Evolutionary conservation across 2,797 vertebrate genomes (phyloP), one percentile per base, ranked within the genome.

Genomic region (Melanotaenia boesemani): DNA sequence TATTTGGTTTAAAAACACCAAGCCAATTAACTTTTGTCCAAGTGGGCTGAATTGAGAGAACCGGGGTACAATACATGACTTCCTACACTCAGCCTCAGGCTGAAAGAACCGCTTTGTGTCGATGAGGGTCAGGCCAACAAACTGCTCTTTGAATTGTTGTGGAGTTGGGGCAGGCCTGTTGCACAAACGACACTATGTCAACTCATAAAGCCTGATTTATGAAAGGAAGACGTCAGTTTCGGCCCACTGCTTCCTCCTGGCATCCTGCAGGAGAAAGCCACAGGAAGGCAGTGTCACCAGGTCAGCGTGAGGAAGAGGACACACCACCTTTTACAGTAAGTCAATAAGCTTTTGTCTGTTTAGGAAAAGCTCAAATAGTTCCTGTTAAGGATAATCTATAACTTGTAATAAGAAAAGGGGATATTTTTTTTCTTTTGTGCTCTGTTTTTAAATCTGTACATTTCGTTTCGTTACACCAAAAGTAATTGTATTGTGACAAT

Each of bases 131-230:
- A 48, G 61, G 63, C 81, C 87, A 87, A 88, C 79, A 91, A 86
- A 90, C 80, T 81, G 72, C 62, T 80, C 87, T 88, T 90, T 91
- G 86, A 92, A 88, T 88, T 91, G 90, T 91, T 89, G 70, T 86
- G 61, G 76, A 79, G 79, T 82, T 22, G 63, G 79, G 77, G 77
- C 78, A 30, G 76, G 70, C 70, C 64, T 70, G 50, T 77, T 64
- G 81, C 83, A 90, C 83, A 87, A 88, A 88, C 55, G 36, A 70
- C 85, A 85, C 88, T 83, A 84, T 83, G 87, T 88, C 74, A 84
- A 79, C 83, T 81, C 86, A 86, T 83, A 80, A 83, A 86, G 84
- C 59, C 80, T 70, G 75, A 85, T 86, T 87, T 87, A 85, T 84
- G 68, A 83, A 82, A 81, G 54, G 69, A 61, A 75, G 77, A 77